Evolutionary conservation across 2,888 invertebrate genomes (phyloP).

Genomic region (Psylliodes chrysocephalus): DNA sequence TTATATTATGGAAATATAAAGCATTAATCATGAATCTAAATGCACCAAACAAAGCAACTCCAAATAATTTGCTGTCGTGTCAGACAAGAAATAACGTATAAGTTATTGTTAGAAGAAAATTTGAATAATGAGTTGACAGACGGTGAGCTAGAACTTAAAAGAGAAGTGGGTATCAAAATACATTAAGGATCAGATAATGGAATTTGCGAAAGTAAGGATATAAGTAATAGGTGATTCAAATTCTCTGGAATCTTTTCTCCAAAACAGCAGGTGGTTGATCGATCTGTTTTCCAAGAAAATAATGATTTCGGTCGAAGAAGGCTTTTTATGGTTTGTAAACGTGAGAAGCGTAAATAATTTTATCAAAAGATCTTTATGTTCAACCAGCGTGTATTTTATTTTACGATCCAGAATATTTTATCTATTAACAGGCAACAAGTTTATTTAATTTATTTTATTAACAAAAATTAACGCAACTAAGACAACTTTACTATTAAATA

Average conservation of each 20-base stretch:
- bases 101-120: conserved; percentile 27
- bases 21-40: conserved; percentile 24
- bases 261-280: not conserved
- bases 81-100: conserved; percentile 17
- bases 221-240: conserved; percentile 20
- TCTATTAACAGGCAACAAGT: too few relatives aligned
- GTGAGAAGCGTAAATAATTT: not conserved
- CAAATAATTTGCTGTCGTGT: conserved; percentile 16
- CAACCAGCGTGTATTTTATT: not conserved
- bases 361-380: not conserved
- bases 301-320: not conserved
- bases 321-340: conserved; percentile 5
- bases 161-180: conserved; percentile 28
- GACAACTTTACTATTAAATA: too few relatives aligned
- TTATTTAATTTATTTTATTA: too few relatives aligned
- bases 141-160: conserved; percentile 30
- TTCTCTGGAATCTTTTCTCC: not conserved
- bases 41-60: conserved; percentile 24
- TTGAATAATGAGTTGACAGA: conserved; percentile 13
- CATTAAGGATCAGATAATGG: conserved; percentile 25
- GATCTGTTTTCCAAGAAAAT: conserved; percentile 1
- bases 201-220: conserved; percentile 23
- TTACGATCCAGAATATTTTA: too few relatives aligned
- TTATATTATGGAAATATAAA: conserved; percentile 25
- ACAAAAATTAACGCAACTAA: too few relatives aligned